Base-by-base conservation (phyloP, 2,888 invertebrate species). In the Drosophila demipolita region DNA sequence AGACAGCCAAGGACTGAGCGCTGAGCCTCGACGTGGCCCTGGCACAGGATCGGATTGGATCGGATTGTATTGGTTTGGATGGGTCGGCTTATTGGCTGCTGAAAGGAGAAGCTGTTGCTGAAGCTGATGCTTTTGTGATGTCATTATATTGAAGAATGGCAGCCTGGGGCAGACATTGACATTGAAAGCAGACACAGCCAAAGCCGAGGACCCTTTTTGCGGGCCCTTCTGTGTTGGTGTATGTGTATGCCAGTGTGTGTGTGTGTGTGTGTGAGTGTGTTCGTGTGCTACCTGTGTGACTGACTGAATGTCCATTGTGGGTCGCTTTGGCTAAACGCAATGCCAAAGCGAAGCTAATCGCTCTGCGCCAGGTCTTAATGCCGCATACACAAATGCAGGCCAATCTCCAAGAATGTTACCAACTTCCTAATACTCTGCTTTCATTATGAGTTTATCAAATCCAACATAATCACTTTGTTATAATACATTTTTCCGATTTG, bases 71-170 rank as follows among this genome's bases (percentile, higher is more conserved):
- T 48, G 62, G 65, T 33, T 65, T 50, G 54, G 52, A 52, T 78
- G 78, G 57, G 57, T 57, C 77, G 70, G 75, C 82, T 80, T 73
- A 80, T 74, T 80, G 78, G 81, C 75, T 77, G 78, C 68, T 83
- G 76, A 79, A 78, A 79, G 65, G 67, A 75, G 66, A 49, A 63
- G 63, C 69, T 55, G 36, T 17, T 57, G 81, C 91, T 89, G 66
- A 35, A 48, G 70, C 66, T 67, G 62, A 53, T 65, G 87, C 92
- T 91, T 92, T 92, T 92, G 92, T 92, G 91, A 91, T 92, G 92
- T 92, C 92, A 92, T 91, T 92, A 92, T 91, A 89, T 91, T 92
- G 91, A 91, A 92, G 90, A 90, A 91, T 91, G 89, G 89, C 85
- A 89, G 83, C 81, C 80, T 66, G 74, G 76, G 76, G 76, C 79